Base-by-base conservation (phyloP, 2,797 vertebrate species). In the Megaceryle alcyon region DNA sequence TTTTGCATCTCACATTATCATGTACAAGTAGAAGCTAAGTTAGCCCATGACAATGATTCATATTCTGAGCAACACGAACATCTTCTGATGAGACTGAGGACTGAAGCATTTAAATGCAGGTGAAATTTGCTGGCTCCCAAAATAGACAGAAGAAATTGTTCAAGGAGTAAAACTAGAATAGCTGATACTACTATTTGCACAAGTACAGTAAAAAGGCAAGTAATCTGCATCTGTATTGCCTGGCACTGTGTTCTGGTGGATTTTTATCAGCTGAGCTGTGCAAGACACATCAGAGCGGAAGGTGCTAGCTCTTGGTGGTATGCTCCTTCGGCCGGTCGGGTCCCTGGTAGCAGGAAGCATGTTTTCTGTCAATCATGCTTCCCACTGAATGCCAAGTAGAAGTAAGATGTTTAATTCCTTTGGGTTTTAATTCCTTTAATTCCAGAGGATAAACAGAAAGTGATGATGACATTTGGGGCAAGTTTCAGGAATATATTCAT, bases 121-220 rank as follows among this genome's bases (percentile, higher is more conserved):
- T 77, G 66, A 94, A 88, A 90, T 77, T 68, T 93, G 94, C 64
- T 48, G 86, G n/a, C 61, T 94, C 59, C 66, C 33, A 70, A 53
- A 94, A 76, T 29, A 91, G 81, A 63, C 64, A 64, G 80, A 64
- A 96, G 61, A 88, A 35, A 43, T 8, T 33, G 31, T 73, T 77
- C 39, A 33, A 64, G 56, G 64, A 86, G 76, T 82, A 56, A 88
- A 64, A 41, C 28, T n/a, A 72, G 79, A 39, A 65, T 56, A 90
- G 33, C 63, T 56, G 61, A 76, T 69, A 41, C 20, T 75, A 48
- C 57, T 88, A 1, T 57, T 44, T 59, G 57, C 65, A 68, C 35
- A 75, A 82, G 53, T 60, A 63, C 37, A 64, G 68, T n/a, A 23
- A 66, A 65, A 82, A 85, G 64, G 48, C 70, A 78, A 63, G 41